phyloP scores from a whole-genome alignment of 2,888 invertebrate species.

The Caenorhabditis sp. region DNA sequence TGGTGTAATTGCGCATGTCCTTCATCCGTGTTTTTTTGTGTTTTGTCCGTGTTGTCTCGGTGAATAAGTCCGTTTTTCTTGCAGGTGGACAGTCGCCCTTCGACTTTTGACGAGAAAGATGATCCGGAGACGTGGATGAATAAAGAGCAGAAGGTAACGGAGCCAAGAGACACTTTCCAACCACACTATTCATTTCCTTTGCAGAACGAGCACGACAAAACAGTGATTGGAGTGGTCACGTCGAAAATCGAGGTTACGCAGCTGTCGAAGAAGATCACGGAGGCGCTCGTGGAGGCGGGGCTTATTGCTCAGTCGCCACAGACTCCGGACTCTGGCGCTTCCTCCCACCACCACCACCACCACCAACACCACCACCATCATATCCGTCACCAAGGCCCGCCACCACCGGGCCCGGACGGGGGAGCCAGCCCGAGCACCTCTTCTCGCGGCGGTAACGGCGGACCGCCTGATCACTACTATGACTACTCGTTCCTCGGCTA shows the following conservation, averaged over 20 bases:
- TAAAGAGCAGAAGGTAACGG: slow-evolving; percentile 41
- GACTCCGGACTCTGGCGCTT: not conserved
- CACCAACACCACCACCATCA: not conserved
- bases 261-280: slow-evolving; percentile 56
- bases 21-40: not conserved
- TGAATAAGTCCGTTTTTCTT: not conserved
- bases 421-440: slow-evolving; percentile 20
- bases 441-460: slow-evolving; percentile 4
- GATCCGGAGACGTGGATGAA: slow-evolving; percentile 45
- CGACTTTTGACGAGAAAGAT: slow-evolving; percentile 16
- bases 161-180: not conserved
- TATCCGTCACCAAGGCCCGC: slow-evolving; percentile 11
- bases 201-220: slow-evolving; percentile 50
- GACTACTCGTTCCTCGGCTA: slow-evolving; percentile 59
- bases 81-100: slow-evolving; percentile 32
- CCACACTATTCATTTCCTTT: not conserved
- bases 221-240: slow-evolving; percentile 51
- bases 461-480: slow-evolving; percentile 51
- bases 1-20: too few relatives aligned
- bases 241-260: slow-evolving; percentile 54
- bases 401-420: slow-evolving; percentile 10
- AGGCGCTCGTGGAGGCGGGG: slow-evolving; percentile 40
- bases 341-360: not conserved
- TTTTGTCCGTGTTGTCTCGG: too few relatives aligned
- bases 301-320: slow-evolving; percentile 13